Evolutionary conservation across 2,113 vertebrate species (phyloP).

Genomic region (Tichodroma muraria): DNA sequence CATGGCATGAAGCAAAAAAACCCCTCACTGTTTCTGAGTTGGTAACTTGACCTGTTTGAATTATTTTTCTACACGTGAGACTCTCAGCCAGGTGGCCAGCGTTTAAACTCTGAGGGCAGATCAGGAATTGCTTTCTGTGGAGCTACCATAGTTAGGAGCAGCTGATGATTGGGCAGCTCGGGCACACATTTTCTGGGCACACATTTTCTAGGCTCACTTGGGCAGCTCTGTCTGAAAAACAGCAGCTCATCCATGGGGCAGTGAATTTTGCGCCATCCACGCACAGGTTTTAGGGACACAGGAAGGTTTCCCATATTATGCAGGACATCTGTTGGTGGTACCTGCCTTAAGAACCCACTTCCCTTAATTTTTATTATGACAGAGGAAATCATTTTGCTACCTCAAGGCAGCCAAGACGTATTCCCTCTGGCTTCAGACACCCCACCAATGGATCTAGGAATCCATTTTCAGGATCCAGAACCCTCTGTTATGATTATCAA

Average conservation of each 20-base stretch:
- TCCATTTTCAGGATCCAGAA: background rate
- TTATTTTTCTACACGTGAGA: background rate
- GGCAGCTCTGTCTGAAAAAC: background rate
- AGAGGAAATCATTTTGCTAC: background rate
- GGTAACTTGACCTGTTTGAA: conserved; percentile 42
- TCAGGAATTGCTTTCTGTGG: background rate
- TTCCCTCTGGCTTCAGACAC: background rate
- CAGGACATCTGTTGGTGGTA: background rate
- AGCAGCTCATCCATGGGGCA: background rate
- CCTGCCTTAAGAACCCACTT: background rate
- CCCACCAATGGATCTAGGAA: background rate
- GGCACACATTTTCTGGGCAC: too few relatives aligned
- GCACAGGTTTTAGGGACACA: background rate
- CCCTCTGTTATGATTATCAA: background rate
- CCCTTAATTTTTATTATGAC: background rate
- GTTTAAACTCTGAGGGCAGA: background rate
- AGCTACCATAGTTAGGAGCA: background rate
- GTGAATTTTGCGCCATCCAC: background rate
- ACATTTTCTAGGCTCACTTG: background rate
- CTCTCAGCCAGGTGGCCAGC: background rate
- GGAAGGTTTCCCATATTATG: background rate
- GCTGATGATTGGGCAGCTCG: background rate
- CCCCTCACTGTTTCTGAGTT: background rate
- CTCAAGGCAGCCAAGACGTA: background rate
- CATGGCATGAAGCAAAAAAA: background rate